Evolutionary conservation across 2,113 vertebrate species (phyloP), one percentile per base, ranked within the genome.

Genomic region (Pandion haliaetus): DNA sequence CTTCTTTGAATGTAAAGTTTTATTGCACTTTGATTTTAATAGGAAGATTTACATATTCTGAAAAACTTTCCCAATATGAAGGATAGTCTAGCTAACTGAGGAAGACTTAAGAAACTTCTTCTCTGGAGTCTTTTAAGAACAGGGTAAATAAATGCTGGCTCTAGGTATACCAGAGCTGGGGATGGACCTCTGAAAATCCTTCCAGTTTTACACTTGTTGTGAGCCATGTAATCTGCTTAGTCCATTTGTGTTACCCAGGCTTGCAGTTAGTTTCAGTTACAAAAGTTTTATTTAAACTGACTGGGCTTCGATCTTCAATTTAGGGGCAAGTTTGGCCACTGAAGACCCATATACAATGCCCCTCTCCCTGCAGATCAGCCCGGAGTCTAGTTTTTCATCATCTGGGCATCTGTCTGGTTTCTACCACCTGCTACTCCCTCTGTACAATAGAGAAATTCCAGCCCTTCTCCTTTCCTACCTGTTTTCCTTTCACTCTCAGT

Each of bases 341-440:
- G 79, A 73, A 79, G 65, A 69, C 7, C 13, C 7, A 17, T 5
- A 18, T 10, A 36, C 21, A 47, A 18, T 2, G 2, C 9, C 12
- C 8, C 4, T 34, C 38, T 84, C 40, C 23, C 57, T 89, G 28
- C 78, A 91, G 71, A 79, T 44, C 36, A 61, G 5, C 26, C 24
- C 1, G 5, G 38, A 59, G 7, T 59, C 24, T 40, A 17, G 14
- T 40, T 92, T 58, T 49, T 47, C 10, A n/a, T 38, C 9, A 45
- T 58, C 32, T 16, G 36, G 70, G 23, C 3, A 9, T 52, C 31
- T 34, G 29, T 9, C 36, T 97, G 38, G 42, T 90, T 97, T 97
- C 94, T 97, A 78, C 45, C 45, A 84, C 86, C 58, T 97, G 92
- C 95, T 96, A 62, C 58, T 97, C 58, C 85, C 94, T 93, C 88